Percentiles rank a stretch among this genome's conserved stretches.
phyloP scores from a whole-genome alignment of 2,113 vertebrate genomes.

The Dicerorhinus sumatrensis region DNA sequence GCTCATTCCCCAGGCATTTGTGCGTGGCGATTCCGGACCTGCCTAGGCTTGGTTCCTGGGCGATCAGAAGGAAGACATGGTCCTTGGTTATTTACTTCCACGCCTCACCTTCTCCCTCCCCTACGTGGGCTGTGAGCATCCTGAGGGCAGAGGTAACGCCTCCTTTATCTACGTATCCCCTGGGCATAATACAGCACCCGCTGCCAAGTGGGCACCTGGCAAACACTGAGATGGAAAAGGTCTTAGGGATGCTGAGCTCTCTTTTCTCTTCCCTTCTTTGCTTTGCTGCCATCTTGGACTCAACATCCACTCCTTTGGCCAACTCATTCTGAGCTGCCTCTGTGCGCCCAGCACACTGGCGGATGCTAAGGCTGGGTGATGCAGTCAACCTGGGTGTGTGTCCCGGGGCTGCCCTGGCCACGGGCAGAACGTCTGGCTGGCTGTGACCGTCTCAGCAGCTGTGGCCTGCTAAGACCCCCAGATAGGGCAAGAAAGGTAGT shows the following conservation, averaged over 20 bases:
- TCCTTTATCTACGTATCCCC: neutral
- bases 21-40: neutral
- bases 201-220: neutral
- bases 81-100: too few species aligned
- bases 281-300: neutral
- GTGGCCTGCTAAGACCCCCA: too few species aligned
- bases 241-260: neutral
- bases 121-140: neutral
- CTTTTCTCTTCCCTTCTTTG: neutral
- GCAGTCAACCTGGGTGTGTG: neutral
- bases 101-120: fast-evolving
- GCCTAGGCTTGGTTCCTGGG: neutral
- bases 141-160: neutral
- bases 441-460: neutral
- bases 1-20: neutral
- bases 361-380: neutral
- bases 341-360: neutral
- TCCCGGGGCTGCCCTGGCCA: too few species aligned
- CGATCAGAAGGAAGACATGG: neutral
- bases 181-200: neutral
- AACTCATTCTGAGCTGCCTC: neutral
- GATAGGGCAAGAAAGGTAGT: neutral
- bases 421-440: neutral
- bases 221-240: neutral
- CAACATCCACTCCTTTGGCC: neutral